These are phyloP conservation scores for Scomberomorus guttatus DNA, from an alignment of 2,797 vertebrate species.

Conservation along the genomic window DNA sequence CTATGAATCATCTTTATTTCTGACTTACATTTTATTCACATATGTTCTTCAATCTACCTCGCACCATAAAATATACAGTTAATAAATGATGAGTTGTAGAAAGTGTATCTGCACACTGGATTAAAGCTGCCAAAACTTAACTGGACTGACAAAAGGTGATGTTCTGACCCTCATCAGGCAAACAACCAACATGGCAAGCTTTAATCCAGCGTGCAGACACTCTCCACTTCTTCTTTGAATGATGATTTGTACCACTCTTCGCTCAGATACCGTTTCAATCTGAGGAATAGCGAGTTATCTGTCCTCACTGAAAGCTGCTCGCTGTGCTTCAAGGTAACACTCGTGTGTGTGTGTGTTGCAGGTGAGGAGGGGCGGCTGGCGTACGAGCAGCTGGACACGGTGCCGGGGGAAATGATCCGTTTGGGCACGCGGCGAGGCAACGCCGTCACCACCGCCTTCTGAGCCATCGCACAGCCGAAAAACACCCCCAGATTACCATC, in stretches of 20 bases:
- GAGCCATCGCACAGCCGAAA: constrained; percentile 54
- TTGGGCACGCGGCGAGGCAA: constrained; percentile 87
- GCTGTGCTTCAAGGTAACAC: not conserved
- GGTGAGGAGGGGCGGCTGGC: constrained; percentile 96
- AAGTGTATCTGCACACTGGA: not conserved
- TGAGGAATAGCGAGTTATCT: too few species aligned
- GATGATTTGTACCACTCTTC: too few species aligned
- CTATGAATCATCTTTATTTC: not conserved
- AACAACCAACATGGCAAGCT: not conserved
- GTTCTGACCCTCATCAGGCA: too few species aligned
- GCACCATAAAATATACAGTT: not conserved
- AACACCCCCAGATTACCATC: constrained; percentile 10
- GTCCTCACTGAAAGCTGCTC: not conserved
- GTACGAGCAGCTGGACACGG: constrained; percentile 94
- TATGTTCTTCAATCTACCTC: not conserved
- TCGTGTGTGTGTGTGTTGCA: constrained; percentile 60
- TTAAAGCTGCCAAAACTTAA: not conserved
- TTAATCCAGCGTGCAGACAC: not conserved
- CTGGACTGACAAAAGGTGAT: too few species aligned
- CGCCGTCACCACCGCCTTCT: constrained; percentile 94
- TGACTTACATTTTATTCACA: not conserved
- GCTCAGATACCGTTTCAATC: too few species aligned
- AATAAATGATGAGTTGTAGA: too few species aligned
- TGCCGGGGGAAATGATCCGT: constrained; percentile 89
- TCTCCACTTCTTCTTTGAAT: too few species aligned